phyloP scores from a whole-genome alignment of 2,113 vertebrate species.

The Tragelaphus imberbis region DNA sequence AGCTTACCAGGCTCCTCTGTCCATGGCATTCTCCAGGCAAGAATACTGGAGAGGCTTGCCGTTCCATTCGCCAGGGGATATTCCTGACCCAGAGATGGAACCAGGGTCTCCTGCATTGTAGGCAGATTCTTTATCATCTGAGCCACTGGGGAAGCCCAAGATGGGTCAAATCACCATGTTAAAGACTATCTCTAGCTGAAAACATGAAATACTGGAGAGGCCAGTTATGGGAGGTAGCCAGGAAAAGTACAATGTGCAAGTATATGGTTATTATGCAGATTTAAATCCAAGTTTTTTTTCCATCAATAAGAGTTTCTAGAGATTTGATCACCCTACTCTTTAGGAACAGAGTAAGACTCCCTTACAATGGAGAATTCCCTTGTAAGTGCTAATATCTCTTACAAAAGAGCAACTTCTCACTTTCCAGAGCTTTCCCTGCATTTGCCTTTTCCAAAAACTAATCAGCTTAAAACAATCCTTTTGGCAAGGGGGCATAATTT shows the following conservation, averaged over 20 bases:
- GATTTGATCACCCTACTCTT: not conserved
- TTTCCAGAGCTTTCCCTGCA: not conserved
- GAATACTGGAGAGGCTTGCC: not conserved
- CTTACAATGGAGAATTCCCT: not conserved
- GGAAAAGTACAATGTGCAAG: not conserved
- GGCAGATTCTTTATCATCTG: not conserved
- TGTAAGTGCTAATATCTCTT: not conserved
- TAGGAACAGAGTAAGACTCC: not conserved
- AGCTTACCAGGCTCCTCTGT: not conserved
- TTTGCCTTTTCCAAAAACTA: not conserved
- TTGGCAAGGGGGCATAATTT: not conserved
- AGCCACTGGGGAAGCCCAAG: not conserved
- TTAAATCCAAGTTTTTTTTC: not conserved
- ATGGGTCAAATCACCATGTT: not conserved
- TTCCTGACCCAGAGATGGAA: not conserved
- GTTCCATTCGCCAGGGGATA: not conserved
- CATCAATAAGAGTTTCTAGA: no score
- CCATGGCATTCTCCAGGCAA: not conserved
- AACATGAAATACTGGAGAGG: not conserved
- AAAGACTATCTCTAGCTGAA: not conserved
- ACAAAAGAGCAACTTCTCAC: not conserved
- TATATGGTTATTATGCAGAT: not conserved
- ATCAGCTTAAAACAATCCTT: not conserved
- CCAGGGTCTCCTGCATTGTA: not conserved
- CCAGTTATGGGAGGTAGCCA: no score